Evolutionary conservation across 23 tunicate genomes (phyloP), one percentile per base, ranked within the genome.

Genomic region (Ascidia mentula): DNA sequence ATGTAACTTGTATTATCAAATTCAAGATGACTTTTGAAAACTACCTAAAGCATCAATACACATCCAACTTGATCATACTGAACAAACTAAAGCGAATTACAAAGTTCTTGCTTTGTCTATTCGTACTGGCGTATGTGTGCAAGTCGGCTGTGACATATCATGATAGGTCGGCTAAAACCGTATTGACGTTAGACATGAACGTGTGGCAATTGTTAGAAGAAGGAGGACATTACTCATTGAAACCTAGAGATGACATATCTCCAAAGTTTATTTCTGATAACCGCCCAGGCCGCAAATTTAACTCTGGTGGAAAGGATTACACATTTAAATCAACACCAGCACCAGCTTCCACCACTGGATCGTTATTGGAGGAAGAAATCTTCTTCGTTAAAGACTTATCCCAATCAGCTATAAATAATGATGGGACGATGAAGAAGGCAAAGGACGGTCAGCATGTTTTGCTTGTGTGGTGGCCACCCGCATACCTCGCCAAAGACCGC

Each of bases 381-480:
- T 26, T 53, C 24, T 53, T 53, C 24, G 22, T 5, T 3, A 53
- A 28, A 9, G 65, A 53, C 24, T 53, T 53, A 53, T 53, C 65
- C 22, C 24, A 53, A 20, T 53, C 65, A 53, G 65, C 24, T 3
- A 6, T 53, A 20, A 28, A 28, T 28, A 53, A 53, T 3, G 65
- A 53, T 28, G 65, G 65, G 24, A 53, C 24, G 24, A 53, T 53
- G 24, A 26, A 53, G 24, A 53, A 53, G 13, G 65, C 65, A 53
- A 28, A 53, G 1, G 74, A 72, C 18, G 32, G 75, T 30, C 73
- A 73, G 31, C 88, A 88, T 22, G 74, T 89, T 9, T 46, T 89
- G 28, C 42, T 89, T 36, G 87, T 89, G 26, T 89, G 95, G 95
- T 86, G 82, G 82, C 85, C 95, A 28, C 87, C 82, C 30, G 85